A percentile compares a stretch with the other conserved stretches of the same genome.
phyloP scores from a whole-genome alignment of 2,888 invertebrate genomes.

The Andrena flavipes region DNA sequence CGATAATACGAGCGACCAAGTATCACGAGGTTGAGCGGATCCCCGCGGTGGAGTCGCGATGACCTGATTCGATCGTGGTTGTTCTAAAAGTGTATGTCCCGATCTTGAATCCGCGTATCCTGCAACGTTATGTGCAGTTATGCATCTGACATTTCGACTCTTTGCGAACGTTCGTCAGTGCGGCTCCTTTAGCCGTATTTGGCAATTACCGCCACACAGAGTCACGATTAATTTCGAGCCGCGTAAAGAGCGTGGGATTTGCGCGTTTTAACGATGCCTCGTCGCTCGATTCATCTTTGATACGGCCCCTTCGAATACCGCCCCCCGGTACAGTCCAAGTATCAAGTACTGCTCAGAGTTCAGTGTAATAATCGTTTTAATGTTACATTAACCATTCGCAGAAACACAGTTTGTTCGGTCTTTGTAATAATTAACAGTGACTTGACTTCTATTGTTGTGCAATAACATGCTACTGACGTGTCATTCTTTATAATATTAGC shows the following conservation, averaged over 20 bases:
- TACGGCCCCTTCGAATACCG: slow-evolving; percentile 17
- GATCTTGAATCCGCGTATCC: slow-evolving; percentile 36
- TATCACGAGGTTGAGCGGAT: slow-evolving; percentile 33
- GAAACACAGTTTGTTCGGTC: not conserved
- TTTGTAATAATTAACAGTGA: slow-evolving; percentile 11
- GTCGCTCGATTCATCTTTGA: slow-evolving; percentile 20
- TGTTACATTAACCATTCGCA: not conserved
- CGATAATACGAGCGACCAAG: slow-evolving; percentile 45
- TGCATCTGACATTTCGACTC: slow-evolving; percentile 61
- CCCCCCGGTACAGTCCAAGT: slow-evolving; percentile 38
- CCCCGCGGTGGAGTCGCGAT: slow-evolving; percentile 42
- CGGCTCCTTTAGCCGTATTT: slow-evolving; percentile 33
- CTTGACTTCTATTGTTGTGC: slow-evolving; percentile 26
- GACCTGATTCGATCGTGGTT: slow-evolving; percentile 59
- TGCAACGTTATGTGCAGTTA: slow-evolving; percentile 67
- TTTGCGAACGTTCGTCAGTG: slow-evolving; percentile 29
- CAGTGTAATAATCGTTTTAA: slow-evolving; percentile 46
- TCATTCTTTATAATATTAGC: slow-evolving; percentile 35
- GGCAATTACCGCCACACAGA: slow-evolving; percentile 40
- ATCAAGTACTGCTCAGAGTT: slow-evolving; percentile 42
- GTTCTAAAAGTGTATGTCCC: slow-evolving; percentile 25
- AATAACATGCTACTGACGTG: slow-evolving; percentile 35
- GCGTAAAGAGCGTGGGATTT: slow-evolving; percentile 19
- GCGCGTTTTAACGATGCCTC: slow-evolving; percentile 34
- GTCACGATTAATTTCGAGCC: slow-evolving; percentile 23